Evolutionary conservation across 1,140 invertebrate species (phyloP).

Genomic region (Cardiocondyla obscurior): DNA sequence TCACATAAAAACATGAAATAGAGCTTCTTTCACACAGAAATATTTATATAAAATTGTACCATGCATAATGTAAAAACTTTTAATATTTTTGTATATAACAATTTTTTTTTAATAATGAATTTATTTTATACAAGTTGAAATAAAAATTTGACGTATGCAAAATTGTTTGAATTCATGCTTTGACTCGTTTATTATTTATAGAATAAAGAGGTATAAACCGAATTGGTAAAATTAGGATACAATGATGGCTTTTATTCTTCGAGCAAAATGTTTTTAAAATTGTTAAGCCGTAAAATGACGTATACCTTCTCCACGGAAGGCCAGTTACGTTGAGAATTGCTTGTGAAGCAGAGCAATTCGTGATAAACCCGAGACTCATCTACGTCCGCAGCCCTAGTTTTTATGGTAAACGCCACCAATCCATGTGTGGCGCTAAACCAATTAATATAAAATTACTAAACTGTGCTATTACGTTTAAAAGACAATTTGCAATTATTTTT

Average conservation of each 20-base stretch:
- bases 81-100: neutral
- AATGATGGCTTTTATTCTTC: constrained; percentile 64
- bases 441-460: constrained; percentile 75
- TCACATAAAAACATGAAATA: neutral
- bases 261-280: constrained; percentile 38
- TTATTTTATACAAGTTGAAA: neutral
- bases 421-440: constrained; percentile 80
- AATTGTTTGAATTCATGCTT: neutral
- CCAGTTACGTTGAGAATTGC: constrained; percentile 82
- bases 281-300: constrained; percentile 55
- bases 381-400: constrained; percentile 81
- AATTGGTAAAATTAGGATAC: constrained; percentile 32
- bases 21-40: neutral
- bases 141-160: neutral
- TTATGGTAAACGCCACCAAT: constrained; percentile 83
- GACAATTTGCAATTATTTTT: neutral
- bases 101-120: neutral
- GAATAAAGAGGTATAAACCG: neutral
- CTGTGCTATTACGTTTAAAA: neutral
- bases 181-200: constrained; percentile 20
- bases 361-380: constrained; percentile 83
- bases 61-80: neutral
- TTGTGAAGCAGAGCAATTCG: constrained; percentile 83
- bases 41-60: neutral
- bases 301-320: constrained; percentile 80